Evolutionary conservation across 2,888 invertebrate species (phyloP).

Genomic region (Drosophila quasianomalipes): DNA sequence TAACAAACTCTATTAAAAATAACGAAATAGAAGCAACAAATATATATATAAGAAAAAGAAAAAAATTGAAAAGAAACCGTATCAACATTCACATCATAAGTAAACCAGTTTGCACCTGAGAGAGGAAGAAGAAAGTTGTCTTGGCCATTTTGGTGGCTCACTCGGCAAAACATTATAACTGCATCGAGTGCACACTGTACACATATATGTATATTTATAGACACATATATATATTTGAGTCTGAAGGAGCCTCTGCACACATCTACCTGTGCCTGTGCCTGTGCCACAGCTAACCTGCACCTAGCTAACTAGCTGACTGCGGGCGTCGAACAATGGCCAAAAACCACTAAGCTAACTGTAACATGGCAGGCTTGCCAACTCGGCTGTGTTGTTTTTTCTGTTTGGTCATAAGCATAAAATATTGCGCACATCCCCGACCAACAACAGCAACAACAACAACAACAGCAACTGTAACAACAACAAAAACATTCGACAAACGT

Average conservation of each 20-base stretch:
- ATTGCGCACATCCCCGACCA: slow-evolving; percentile 70
- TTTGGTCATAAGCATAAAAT: slow-evolving; percentile 78
- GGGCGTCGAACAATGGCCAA: slow-evolving; percentile 76
- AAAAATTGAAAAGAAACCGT: slow-evolving; percentile 77
- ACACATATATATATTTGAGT: slow-evolving; percentile 34
- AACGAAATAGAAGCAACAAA: slow-evolving; percentile 69
- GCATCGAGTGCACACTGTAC: slow-evolving; percentile 55
- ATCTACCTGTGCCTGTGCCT: slow-evolving; percentile 19
- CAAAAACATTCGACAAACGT: slow-evolving; percentile 58
- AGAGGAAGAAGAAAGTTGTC: slow-evolving; percentile 81
- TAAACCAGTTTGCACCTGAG: slow-evolving; percentile 81
- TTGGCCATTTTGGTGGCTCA: slow-evolving; percentile 75
- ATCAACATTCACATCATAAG: slow-evolving; percentile 81
- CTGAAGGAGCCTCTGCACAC: slow-evolving; percentile 55
- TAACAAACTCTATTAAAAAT: slow-evolving; percentile 56
- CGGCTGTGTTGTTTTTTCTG: slow-evolving; percentile 18
- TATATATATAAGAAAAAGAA: slow-evolving; percentile 36
- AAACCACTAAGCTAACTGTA: slow-evolving; percentile 65
- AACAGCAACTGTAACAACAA: slow-evolving; percentile 14
- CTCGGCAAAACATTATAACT: slow-evolving; percentile 64
- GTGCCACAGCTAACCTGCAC: slow-evolving; percentile 28
- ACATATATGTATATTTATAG: slow-evolving; percentile 38
- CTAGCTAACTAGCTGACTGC: slow-evolving; percentile 58
- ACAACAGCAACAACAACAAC: slow-evolving; percentile 1
- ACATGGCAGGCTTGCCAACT: slow-evolving; percentile 61